Evolutionary conservation across 1,140 invertebrate genomes (phyloP).

Genomic region (Tetramorium alpestre): DNA sequence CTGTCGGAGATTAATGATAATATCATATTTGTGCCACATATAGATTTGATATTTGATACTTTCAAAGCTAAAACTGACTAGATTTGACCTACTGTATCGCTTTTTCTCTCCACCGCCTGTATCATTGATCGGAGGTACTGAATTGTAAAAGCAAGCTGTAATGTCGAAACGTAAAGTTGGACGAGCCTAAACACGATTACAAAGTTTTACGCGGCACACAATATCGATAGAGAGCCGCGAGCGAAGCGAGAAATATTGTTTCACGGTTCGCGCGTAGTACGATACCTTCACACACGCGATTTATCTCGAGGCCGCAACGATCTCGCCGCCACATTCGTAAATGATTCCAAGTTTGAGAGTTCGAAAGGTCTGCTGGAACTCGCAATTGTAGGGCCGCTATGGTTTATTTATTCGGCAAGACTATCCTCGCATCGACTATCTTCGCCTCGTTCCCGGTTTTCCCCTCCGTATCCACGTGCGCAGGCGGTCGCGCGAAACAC

Average conservation of each 20-base stretch:
- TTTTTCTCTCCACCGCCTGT: not conserved
- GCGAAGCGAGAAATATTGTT: conserved; percentile 9
- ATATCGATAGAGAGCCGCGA: not conserved
- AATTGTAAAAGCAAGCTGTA: not conserved
- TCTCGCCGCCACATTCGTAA: conserved; percentile 15
- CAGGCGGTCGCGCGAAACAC: conserved; percentile 12
- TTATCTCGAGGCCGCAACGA: not conserved
- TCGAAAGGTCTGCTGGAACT: conserved; percentile 23
- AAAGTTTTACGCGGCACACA: conserved; percentile 2
- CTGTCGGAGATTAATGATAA: not conserved
- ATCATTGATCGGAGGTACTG: not conserved
- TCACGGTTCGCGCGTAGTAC: not conserved
- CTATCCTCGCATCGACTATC: not conserved
- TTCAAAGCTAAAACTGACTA: not conserved
- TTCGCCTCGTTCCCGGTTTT: conserved; percentile 10
- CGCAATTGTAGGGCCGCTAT: conserved; percentile 31
- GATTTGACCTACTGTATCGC: not conserved
- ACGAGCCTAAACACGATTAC: conserved; percentile 17
- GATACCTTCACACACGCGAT: conserved; percentile 24
- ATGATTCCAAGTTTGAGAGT: conserved; percentile 48
- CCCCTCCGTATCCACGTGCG: conserved; percentile 34
- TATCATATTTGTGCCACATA: not conserved
- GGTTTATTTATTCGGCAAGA: conserved; percentile 44
- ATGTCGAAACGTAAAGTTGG: conserved; percentile 24
- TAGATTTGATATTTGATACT: not conserved